These are phyloP conservation scores for Tilapia sparmanii DNA, from an alignment of 2,113 vertebrate genomes.

Conservation along the genomic window DNA sequence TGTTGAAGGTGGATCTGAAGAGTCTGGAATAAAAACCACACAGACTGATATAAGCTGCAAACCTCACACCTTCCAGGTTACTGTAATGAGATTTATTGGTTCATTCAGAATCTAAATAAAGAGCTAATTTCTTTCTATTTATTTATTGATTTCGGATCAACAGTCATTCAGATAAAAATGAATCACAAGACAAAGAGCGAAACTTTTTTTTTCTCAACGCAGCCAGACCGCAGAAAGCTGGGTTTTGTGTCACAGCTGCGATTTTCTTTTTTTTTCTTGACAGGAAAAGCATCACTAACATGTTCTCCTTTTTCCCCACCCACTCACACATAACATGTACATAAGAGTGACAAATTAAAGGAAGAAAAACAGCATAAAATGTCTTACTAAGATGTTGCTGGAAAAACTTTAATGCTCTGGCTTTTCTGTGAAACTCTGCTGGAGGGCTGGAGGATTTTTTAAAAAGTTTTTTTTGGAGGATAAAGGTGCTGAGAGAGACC, in stretches of 20 bases:
- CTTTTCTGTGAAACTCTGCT: not conserved
- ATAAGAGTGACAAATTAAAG: not conserved
- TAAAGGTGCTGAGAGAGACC: not conserved
- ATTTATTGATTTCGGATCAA: not conserved
- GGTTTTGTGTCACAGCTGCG: not conserved
- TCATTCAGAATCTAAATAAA: not conserved
- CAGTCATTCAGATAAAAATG: not conserved
- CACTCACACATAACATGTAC: not conserved
- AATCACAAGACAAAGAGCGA: not conserved
- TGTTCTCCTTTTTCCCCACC: not conserved
- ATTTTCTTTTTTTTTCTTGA: not conserved
- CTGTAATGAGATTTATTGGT: not conserved
- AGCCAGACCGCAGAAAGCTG: not conserved
- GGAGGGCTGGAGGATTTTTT: not conserved
- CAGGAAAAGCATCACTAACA: constrained; percentile 1
- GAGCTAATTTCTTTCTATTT: not conserved
- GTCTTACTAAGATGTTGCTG: not conserved
- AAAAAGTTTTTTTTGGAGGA: not conserved
- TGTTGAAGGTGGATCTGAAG: constrained; percentile 75
- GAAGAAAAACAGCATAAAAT: not conserved
- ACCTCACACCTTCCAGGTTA: not conserved
- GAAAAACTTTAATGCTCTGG: not conserved
- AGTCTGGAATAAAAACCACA: constrained; percentile 70
- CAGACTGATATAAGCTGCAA: not conserved
- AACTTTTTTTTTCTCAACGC: not conserved